phyloP scores from a whole-genome alignment of 2,113 vertebrate genomes.

The Catharus bicknelli region DNA sequence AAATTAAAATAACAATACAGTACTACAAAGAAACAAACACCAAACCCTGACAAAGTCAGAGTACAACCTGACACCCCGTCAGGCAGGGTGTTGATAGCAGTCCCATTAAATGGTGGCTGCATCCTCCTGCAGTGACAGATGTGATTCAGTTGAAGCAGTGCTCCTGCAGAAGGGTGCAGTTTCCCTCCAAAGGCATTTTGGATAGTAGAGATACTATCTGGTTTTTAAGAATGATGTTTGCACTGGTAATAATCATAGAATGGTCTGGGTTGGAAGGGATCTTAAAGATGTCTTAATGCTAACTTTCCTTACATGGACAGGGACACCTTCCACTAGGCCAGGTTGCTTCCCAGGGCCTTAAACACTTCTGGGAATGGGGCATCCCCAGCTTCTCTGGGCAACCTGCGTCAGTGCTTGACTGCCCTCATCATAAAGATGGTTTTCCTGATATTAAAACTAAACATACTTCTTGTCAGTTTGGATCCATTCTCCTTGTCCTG shows the following conservation, averaged over 20 bases:
- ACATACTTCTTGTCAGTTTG: background rate
- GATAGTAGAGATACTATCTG: background rate
- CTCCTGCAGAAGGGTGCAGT: too few relatives aligned
- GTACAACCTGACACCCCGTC: too few relatives aligned
- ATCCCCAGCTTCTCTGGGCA: background rate
- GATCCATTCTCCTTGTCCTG: background rate
- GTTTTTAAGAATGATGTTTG: background rate
- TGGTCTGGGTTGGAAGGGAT: background rate
- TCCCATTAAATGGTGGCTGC: too few relatives aligned
- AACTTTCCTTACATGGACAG: background rate
- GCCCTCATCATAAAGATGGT: accelerated
- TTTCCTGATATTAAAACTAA: background rate
- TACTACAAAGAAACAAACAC: too few relatives aligned
- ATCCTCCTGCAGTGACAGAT: too few relatives aligned
- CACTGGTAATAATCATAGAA: background rate
- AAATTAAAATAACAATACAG: too few relatives aligned
- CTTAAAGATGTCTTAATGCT: background rate
- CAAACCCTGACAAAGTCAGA: too few relatives aligned
- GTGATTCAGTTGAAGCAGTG: too few relatives aligned
- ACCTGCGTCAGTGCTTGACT: background rate
- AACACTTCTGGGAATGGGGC: too few relatives aligned
- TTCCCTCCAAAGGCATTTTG: background rate
- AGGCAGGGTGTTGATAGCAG: too few relatives aligned
- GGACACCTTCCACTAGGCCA: background rate
- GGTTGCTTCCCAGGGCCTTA: background rate